A percentile compares a stretch with the other conserved stretches of the same genome.
Conservation (phyloP, 2,888 invertebrate genomes). For the Loripinus fragilis region DNA sequence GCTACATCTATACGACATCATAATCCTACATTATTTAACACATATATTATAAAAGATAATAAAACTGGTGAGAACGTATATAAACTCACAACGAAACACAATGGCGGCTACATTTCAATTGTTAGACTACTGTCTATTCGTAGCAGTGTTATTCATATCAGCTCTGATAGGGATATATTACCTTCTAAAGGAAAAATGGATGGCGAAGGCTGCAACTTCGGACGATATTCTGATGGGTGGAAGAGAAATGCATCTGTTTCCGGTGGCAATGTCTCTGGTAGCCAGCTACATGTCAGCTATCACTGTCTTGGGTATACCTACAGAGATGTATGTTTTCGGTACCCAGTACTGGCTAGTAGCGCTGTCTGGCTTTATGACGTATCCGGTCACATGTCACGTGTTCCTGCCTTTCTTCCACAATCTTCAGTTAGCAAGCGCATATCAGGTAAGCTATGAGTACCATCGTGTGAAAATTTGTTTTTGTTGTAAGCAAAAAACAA, state of each 20-base stretch:
- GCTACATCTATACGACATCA: too few species aligned
- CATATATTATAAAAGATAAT: too few species aligned
- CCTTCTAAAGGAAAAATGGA: slow-evolving; percentile 63
- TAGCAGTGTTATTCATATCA: slow-evolving; percentile 63
- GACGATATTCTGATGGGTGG: slow-evolving; percentile 71
- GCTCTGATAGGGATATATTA: slow-evolving; percentile 66
- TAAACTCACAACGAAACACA: too few species aligned
- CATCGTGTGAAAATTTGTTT: too few species aligned
- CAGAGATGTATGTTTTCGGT: slow-evolving; percentile 95
- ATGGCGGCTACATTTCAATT: slow-evolving; percentile 61
- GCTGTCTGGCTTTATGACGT: slow-evolving; percentile 90
- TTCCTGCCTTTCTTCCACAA: slow-evolving; percentile 78
- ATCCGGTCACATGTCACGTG: slow-evolving; percentile 84
- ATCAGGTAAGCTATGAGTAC: slow-evolving; percentile 67
- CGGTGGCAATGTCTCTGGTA: slow-evolving; percentile 94
- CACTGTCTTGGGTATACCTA: slow-evolving; percentile 94
- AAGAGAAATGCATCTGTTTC: slow-evolving; percentile 84
- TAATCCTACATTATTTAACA: too few species aligned
- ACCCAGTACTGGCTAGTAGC: slow-evolving; percentile 87
- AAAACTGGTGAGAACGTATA: too few species aligned
- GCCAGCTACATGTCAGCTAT: slow-evolving; percentile 97
- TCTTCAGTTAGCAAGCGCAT: slow-evolving; percentile 76
- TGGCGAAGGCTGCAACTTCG: slow-evolving; percentile 52
- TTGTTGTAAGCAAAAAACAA: too few species aligned
- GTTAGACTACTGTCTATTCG: slow-evolving; percentile 65